A percentile compares a stretch with the other conserved stretches of the same genome.
Conservation (phyloP, 2,888 invertebrate genomes). For the Dione vanillae region DNA sequence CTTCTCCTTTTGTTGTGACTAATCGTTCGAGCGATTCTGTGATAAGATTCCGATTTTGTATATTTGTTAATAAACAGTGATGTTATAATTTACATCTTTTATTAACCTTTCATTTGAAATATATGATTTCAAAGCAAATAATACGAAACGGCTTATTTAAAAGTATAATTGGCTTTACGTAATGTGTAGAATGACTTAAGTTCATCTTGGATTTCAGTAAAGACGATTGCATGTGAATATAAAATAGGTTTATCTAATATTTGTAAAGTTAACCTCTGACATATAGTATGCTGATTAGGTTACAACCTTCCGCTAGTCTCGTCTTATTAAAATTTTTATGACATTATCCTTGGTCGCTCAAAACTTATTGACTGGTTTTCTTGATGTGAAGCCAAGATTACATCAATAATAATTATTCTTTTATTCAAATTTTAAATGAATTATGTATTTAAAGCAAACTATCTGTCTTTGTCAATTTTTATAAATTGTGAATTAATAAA, state of each 20-base stretch:
- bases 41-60: conserved; percentile 68
- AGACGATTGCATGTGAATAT: conserved; percentile 20
- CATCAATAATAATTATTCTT: background rate
- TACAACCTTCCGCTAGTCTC: conserved; percentile 41
- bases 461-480: no score
- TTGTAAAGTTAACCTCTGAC: conserved; percentile 31
- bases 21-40: conserved; percentile 73
- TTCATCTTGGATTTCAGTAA: background rate
- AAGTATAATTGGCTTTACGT: background rate
- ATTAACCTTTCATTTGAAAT: conserved; percentile 21
- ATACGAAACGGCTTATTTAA: conserved; percentile 4
- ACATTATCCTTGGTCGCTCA: conserved; percentile 58
- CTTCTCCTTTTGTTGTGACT: conserved; percentile 50
- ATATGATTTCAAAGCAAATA: background rate
- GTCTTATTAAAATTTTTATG: conserved; percentile 59
- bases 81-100: conserved; percentile 44
- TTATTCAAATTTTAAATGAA: background rate
- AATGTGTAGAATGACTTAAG: conserved; percentile 13
- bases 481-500: no score
- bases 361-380: conserved; percentile 52
- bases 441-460: background rate
- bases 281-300: conserved; percentile 46
- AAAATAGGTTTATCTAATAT: conserved; percentile 10
- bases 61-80: conserved; percentile 52
- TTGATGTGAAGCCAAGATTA: conserved; percentile 7